Base-by-base conservation (phyloP, 2,888 invertebrate genomes). In the Neelides folsomi region DNA sequence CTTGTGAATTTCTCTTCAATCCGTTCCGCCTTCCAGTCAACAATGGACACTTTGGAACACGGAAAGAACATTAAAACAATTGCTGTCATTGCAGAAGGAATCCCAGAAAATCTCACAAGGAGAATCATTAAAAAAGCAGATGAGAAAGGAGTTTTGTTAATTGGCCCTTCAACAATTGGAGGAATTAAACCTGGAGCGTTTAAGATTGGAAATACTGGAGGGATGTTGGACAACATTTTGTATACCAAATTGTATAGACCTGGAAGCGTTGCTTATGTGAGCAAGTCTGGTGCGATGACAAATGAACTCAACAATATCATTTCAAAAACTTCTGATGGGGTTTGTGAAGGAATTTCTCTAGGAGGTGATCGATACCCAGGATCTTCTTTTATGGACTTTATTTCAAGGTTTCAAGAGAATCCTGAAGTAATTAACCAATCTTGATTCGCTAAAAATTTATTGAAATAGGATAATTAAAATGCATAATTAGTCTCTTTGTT, bases 61-160 rank as follows among this genome's bases (percentile, higher is more conserved):
- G 27, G 27, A 7, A 72, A 74, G 38, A 77, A 74, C 72, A 73
- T 77, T 47, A 68, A 73, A 54, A 72, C 73, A 19, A 77, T 78
- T 58, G 76, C 77, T 47, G 77, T 78, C 58, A 78, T 79, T 64
- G 78, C 78, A n/a, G 78, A 79, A 64, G 78, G 78, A 35, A 77
- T 78, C 49, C 78, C 78, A 12, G 78, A 78, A 66, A 78, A 78
- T 65, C 69, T 76, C 61, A 79, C 78, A 0, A 66, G 78, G 13
- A 70, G 73, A 49, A 67, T 78, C 56, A 71, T 73, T 51, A 67
- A 68, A 54, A 35, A 56, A 16, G 74, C 75, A 10, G 67, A 70
- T 47, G 69, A 71, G 54, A 72, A 72, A 59, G 71, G 72, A 10
- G 73, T 78, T 3, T 69, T 69, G 7, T 73, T 78, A 47, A 78